These are phyloP conservation scores for Anthonomus grandis DNA, from an alignment of 1,140 invertebrate genomes.

Conservation along the genomic window DNA sequence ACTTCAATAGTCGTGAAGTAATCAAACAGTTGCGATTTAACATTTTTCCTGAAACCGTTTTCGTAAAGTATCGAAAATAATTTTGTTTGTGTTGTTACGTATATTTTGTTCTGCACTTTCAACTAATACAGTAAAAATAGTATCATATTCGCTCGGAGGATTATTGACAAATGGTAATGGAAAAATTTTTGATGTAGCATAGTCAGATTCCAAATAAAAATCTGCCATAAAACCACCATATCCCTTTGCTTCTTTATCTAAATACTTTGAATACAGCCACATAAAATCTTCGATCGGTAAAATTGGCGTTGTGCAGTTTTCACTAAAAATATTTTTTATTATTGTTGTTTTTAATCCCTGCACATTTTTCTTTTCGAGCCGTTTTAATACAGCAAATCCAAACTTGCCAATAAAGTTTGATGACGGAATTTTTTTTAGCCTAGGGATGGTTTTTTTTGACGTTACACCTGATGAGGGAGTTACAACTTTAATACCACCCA, in stretches of 20 bases:
- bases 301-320: not conserved
- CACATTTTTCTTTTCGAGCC: conserved; percentile 12
- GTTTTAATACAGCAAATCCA: conserved; percentile 11
- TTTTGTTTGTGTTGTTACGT: too few relatives aligned
- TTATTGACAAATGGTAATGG: conserved; percentile 13
- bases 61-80: too few relatives aligned
- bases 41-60: too few relatives aligned
- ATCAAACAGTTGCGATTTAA: too few relatives aligned
- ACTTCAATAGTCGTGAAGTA: too few relatives aligned
- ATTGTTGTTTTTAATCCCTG: conserved; percentile 4
- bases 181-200: conserved; percentile 16
- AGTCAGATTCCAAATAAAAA: not conserved
- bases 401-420: conserved; percentile 5
- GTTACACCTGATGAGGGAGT: conserved; percentile 2
- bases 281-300: conserved; percentile 6
- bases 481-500: conserved; percentile 13
- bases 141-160: conserved; percentile 17
- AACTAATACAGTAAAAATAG: conserved; percentile 7
- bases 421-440: conserved; percentile 9
- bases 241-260: not conserved
- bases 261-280: conserved; percentile 2
- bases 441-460: conserved; percentile 5
- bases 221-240: conserved; percentile 4
- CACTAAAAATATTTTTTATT: conserved; percentile 3
- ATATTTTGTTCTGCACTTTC: conserved; percentile 3